Conservation (phyloP, 2,113 vertebrate species). For the Ictidomys tridecemlineatus region DNA sequence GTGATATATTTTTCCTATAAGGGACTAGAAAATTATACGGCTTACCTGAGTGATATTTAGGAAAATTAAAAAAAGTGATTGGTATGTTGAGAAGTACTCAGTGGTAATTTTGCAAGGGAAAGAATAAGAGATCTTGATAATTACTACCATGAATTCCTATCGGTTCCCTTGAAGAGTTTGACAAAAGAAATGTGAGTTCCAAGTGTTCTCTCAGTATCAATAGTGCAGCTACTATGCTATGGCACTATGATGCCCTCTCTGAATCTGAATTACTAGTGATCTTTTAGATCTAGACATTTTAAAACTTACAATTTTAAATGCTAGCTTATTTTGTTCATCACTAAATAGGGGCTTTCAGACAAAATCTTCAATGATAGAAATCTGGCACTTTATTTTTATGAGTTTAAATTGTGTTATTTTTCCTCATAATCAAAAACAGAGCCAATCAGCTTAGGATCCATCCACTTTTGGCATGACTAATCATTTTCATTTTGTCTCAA, state of each 20-base stretch:
- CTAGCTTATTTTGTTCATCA: slow-evolving; percentile 46
- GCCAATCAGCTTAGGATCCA: slow-evolving; percentile 51
- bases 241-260: not conserved
- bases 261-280: slow-evolving; percentile 30
- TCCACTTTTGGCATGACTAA: slow-evolving; percentile 57
- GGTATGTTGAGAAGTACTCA: slow-evolving; percentile 27
- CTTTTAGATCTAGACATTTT: slow-evolving; percentile 46
- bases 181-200: not conserved
- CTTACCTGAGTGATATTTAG: not conserved
- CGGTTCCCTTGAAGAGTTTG: not conserved
- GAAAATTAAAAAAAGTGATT: slow-evolving; percentile 30
- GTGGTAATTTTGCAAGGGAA: not conserved
- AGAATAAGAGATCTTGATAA: not conserved
- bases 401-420: slow-evolving; percentile 55
- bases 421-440: slow-evolving; percentile 36
- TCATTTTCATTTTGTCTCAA: slow-evolving; percentile 65
- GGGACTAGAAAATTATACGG: not conserved
- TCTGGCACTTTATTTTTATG: slow-evolving; percentile 11
- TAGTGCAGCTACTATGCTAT: not conserved
- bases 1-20: not conserved
- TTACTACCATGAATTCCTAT: not conserved
- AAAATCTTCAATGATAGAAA: slow-evolving; percentile 44
- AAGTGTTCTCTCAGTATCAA: not conserved
- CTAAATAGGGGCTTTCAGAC: slow-evolving; percentile 43
- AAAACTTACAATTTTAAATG: slow-evolving; percentile 58